Evolutionary conservation across 2,797 vertebrate genomes (phyloP).

Genomic region (Myotis findleyi): DNA sequence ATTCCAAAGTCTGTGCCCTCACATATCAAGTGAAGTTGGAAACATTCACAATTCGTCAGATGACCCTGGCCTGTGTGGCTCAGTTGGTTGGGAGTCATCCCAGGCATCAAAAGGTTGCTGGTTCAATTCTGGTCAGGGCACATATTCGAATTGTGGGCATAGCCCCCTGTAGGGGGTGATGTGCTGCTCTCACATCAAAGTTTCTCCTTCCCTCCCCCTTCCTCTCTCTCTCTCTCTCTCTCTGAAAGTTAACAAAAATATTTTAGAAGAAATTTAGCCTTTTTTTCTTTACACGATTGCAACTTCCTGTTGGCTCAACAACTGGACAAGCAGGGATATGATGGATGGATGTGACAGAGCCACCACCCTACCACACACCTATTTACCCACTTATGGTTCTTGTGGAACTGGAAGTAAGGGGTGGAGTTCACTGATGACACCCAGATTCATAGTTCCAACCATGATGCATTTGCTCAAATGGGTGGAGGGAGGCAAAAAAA

Average conservation of each 20-base stretch:
- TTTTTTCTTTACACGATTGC: background rate
- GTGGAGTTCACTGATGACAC: constrained; percentile 64
- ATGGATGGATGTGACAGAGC: constrained; percentile 33
- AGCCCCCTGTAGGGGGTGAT: background rate
- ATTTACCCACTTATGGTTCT: constrained; percentile 58
- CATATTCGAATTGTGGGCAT: too few species aligned
- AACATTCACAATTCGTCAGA: background rate
- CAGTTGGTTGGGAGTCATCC: background rate
- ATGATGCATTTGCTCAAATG: background rate
- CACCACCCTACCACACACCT: constrained; percentile 70
- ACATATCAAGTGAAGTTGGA: background rate
- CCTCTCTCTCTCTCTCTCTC: background rate
- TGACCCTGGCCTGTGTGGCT: background rate
- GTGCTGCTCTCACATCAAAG: background rate
- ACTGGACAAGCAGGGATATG: constrained; percentile 59
- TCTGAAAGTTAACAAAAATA: background rate
- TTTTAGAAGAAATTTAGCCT: background rate
- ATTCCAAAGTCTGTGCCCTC: background rate
- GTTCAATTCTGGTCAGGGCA: background rate
- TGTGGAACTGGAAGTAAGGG: constrained; percentile 79
- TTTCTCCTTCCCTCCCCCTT: background rate
- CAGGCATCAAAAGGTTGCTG: background rate
- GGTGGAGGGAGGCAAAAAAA: background rate
- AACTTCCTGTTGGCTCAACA: constrained; percentile 61
- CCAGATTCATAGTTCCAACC: background rate